Percentiles rank a stretch among this genome's conserved stretches.
phyloP scores from a whole-genome alignment of 2,797 vertebrate species.

The Phyllotis vaccarum region DNA sequence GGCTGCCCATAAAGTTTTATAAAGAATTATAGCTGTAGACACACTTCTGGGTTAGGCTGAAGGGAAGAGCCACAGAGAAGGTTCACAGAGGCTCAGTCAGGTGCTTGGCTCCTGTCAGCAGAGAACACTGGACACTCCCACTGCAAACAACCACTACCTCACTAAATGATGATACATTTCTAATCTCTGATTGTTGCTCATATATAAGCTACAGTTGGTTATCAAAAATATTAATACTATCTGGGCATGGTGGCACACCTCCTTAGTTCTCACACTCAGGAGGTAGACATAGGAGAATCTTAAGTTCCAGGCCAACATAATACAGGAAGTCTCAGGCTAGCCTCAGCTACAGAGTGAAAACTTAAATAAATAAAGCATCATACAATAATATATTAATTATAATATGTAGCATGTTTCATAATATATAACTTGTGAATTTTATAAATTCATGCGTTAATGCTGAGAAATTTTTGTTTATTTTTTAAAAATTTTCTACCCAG shows the following conservation, averaged over 20 bases:
- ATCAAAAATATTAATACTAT: background rate
- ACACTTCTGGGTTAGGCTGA: background rate
- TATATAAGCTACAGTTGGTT: background rate
- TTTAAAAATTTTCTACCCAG: background rate
- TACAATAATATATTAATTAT: background rate
- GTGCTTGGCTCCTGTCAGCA: background rate
- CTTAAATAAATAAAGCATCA: background rate
- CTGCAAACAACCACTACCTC: background rate
- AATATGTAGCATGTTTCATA: background rate
- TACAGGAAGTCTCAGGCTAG: background rate
- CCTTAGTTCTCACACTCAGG: background rate
- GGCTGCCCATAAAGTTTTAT: background rate
- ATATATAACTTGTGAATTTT: background rate
- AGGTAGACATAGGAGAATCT: background rate
- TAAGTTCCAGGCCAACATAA: background rate
- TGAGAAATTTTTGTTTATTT: background rate
- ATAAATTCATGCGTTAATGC: background rate
- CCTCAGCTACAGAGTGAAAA: background rate
- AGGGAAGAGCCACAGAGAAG: background rate
- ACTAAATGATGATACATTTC: background rate
- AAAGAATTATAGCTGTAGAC: background rate
- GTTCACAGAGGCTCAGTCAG: background rate
- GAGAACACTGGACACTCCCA: background rate
- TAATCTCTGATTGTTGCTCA: background rate
- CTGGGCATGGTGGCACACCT: no score